Percentiles rank a stretch among this genome's conserved stretches.
These are phyloP conservation scores for Corydoras maculifer DNA, from an alignment of 2,113 vertebrate genomes.

Conservation along the genomic window DNA sequence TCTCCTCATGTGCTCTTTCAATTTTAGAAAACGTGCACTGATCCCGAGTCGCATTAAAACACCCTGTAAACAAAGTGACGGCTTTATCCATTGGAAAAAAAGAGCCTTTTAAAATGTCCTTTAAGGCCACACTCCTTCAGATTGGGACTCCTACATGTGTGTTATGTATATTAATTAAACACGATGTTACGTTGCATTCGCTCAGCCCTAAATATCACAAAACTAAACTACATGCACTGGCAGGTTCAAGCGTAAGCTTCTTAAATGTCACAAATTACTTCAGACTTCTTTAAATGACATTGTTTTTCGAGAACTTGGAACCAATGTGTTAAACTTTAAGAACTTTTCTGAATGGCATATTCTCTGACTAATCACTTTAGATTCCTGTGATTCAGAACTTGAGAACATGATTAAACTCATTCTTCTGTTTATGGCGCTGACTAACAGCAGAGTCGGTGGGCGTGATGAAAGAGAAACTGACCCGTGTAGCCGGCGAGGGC, in stretches of 20 bases:
- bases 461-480: constrained; percentile 43
- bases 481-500: constrained; percentile 97
- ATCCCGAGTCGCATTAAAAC: not conserved
- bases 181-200: too few relatives aligned
- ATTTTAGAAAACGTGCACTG: not conserved
- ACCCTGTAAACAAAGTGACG: not conserved
- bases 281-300: too few relatives aligned
- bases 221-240: too few relatives aligned
- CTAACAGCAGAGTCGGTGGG: constrained; percentile 9
- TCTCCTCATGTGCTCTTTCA: constrained; percentile 7
- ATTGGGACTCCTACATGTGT: too few relatives aligned
- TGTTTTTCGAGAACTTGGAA: too few relatives aligned
- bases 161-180: too few relatives aligned
- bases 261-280: too few relatives aligned
- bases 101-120: not conserved
- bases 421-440: constrained; percentile 2
- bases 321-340: not conserved
- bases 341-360: not conserved
- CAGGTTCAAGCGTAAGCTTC: too few relatives aligned
- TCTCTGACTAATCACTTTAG: constrained; percentile 14
- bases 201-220: too few relatives aligned
- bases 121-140: too few relatives aligned
- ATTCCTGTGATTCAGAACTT: constrained; percentile 10
- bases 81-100: not conserved
- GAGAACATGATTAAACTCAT: not conserved